Evolutionary conservation across 2,113 vertebrate genomes (phyloP), one percentile per base, ranked within the genome.

Genomic region (Globicephala melas): DNA sequence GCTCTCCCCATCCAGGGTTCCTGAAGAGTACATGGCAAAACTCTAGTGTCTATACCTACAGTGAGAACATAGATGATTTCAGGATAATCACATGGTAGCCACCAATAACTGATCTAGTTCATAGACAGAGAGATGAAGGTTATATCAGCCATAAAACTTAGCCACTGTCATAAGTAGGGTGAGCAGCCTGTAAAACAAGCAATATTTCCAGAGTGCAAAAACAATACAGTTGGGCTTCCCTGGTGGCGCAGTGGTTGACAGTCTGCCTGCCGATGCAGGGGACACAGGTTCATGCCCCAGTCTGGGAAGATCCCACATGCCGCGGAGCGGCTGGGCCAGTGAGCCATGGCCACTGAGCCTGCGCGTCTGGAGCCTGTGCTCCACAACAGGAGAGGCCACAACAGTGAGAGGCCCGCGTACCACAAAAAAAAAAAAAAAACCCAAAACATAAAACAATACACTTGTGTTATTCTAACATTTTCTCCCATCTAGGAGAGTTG

Each of bases 361-460:
- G 11, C 11, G 12, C 2, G 0, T 47, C 47, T 12, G 47, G 47
- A 50, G 47, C 47, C 47, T 50, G 47, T 50, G 47, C 12, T 50
- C 47, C 12, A 1, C 47, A 50, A 50, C 0, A 3, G 47, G 47
- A 50, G 47, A 50, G 47, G 0, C 47, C 47, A 50, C 47, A 50
- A 13, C 2, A 50, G 47, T 50, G 12, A 50, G 47, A 50, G 47
- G 3, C 12, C 47, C 0, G 0, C 0, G 12, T 50, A 50, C 47
- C 2, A 12, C 47, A 50, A 47, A 47, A 47, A 47, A 11, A 10
- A 47, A 47, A 47, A 47, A 47, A 47, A 47, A 47, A 47, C 5
- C 9, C 10, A 50, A 60, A 60, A 38, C 38, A 38, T 38, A 38
- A 15, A 20, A 14, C 6, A 89, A 4, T 9, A 21, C 2, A n/a